A percentile compares a stretch with the other conserved stretches of the same genome.
Conservation (phyloP, 2,797 vertebrate genomes). For the Argyrosomus regius region DNA sequence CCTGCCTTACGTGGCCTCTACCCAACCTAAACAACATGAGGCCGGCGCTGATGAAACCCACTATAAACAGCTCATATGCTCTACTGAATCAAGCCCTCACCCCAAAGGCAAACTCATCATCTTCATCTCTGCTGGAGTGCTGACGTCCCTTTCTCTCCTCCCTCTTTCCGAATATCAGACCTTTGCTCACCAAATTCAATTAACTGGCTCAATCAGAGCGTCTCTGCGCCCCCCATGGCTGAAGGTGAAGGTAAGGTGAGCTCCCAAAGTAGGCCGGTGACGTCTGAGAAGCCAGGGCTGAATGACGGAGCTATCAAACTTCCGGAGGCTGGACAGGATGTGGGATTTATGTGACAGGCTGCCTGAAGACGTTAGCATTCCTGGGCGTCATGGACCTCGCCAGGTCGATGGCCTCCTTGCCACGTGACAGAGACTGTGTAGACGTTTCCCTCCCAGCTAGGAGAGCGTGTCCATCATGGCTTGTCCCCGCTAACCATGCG, state of each 20-base stretch:
- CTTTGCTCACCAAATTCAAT: conserved; percentile 72
- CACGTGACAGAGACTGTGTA: conserved; percentile 51
- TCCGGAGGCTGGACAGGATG: conserved; percentile 61
- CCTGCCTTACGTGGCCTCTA: conserved; percentile 19
- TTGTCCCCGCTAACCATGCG: conserved; percentile 52
- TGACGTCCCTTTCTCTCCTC: conserved; percentile 40
- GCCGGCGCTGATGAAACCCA: conserved; percentile 66
- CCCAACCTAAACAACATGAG: conserved; percentile 58
- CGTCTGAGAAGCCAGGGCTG: conserved; percentile 59
- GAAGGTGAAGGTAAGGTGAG: conserved; percentile 72
- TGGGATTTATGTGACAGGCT: conserved; percentile 83
- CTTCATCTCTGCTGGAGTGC: conserved; percentile 72
- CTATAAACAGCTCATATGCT: conserved; percentile 74
- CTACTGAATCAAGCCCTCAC: conserved; percentile 66
- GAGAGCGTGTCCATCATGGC: conserved; percentile 53
- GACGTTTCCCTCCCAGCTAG: conserved; percentile 31
- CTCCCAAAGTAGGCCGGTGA: conserved; percentile 50
- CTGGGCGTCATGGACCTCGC: conserved; percentile 59
- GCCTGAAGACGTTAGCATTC: conserved; percentile 80
- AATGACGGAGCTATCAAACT: conserved; percentile 63
- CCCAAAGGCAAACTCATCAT: conserved; percentile 81
- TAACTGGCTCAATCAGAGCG: conserved; percentile 76
- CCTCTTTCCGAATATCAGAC: conserved; percentile 40
- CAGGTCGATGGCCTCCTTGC: conserved; percentile 45
- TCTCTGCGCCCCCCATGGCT: conserved; percentile 47